Percentiles rank a stretch among this genome's conserved stretches.
Evolutionary conservation across 2,113 vertebrate species (phyloP).

Genomic region (Platysternon megacephalum): DNA sequence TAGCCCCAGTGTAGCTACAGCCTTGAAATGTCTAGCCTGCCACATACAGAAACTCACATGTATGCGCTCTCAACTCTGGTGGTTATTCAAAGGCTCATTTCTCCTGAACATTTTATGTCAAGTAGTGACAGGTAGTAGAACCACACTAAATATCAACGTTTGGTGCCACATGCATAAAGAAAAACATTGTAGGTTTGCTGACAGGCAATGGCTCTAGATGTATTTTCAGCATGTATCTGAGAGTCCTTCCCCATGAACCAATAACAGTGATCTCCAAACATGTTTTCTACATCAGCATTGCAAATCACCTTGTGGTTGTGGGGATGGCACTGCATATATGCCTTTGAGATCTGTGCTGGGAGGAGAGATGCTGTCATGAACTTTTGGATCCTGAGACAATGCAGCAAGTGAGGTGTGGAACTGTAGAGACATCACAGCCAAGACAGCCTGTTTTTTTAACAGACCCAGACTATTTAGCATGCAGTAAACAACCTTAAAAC

Average conservation of each 20-base stretch:
- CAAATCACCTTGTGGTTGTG: rapidly evolving
- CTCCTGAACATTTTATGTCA: not conserved
- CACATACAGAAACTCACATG: not conserved
- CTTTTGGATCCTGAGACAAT: slow-evolving; percentile 44
- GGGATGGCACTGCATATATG: slow-evolving; percentile 1
- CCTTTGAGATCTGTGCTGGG: not conserved
- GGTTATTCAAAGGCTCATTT: not conserved
- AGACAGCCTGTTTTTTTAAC: slow-evolving; percentile 39
- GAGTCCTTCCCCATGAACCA: not conserved
- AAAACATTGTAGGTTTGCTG: not conserved
- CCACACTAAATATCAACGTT: not conserved
- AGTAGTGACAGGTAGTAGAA: not conserved
- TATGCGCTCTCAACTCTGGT: not conserved
- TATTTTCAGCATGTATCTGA: rapidly evolving
- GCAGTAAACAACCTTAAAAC: slow-evolving; percentile 61
- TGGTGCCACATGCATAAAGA: not conserved
- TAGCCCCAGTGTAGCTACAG: not conserved
- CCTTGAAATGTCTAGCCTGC: not conserved
- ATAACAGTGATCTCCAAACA: not conserved
- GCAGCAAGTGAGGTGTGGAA: slow-evolving; percentile 50
- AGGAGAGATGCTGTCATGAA: slow-evolving; percentile 35
- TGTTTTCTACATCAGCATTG: not conserved
- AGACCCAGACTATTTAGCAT: slow-evolving; percentile 46
- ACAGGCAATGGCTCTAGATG: not conserved
- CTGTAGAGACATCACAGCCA: slow-evolving; percentile 39